phyloP scores from a whole-genome alignment of 2,888 invertebrate genomes.

The Alentia gelatinosa region DNA sequence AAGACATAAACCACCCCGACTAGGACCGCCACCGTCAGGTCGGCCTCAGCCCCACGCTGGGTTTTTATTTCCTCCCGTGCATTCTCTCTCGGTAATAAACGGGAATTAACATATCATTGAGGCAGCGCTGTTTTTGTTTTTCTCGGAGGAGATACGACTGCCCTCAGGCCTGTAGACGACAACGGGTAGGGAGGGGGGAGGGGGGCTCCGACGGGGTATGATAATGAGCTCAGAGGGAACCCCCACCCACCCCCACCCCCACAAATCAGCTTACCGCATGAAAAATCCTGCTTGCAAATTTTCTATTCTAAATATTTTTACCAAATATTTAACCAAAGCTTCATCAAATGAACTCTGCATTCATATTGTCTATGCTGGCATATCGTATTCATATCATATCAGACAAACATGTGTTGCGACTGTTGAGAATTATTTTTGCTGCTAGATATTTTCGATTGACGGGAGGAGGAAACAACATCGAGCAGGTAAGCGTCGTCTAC shows the following conservation, averaged over 20 bases:
- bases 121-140: neutral
- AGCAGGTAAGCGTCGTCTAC: too few species aligned
- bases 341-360: too few species aligned
- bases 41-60: neutral
- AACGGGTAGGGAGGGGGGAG: neutral
- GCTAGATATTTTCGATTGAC: too few species aligned
- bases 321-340: too few species aligned
- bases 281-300: too few species aligned
- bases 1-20: neutral
- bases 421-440: too few species aligned
- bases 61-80: neutral
- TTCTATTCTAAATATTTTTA: too few species aligned
- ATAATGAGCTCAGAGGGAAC: neutral
- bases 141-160: neutral
- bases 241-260: neutral
- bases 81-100: neutral
- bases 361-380: too few species aligned
- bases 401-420: too few species aligned
- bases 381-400: too few species aligned
- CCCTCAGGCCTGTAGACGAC: neutral
- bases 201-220: neutral
- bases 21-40: neutral
- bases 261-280: neutral
- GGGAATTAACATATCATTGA: neutral
- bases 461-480: too few species aligned